phyloP scores from a whole-genome alignment of 2,888 invertebrate species.

The Ophion slaviceki region DNA sequence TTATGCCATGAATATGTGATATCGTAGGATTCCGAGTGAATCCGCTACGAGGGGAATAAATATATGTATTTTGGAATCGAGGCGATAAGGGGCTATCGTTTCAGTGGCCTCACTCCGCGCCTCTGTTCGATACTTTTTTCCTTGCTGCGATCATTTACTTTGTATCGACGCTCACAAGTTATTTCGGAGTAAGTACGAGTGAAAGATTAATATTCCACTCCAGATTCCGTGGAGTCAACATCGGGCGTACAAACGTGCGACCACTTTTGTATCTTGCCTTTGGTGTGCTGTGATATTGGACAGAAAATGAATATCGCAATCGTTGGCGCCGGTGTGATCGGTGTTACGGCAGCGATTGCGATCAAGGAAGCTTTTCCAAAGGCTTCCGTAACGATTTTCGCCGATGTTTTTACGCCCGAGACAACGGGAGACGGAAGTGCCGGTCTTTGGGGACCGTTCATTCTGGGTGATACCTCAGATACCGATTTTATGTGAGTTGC shows the following conservation, averaged over 20 bases:
- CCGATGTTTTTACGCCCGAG: conserved; percentile 88
- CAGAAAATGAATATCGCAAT: conserved; percentile 85
- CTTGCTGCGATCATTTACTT: not conserved
- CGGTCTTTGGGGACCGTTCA: conserved; percentile 90
- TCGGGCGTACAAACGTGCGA: not conserved
- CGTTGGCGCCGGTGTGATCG: conserved; percentile 91
- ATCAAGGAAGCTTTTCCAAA: conserved; percentile 86
- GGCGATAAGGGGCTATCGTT: conserved; percentile 11
- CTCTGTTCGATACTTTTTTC: not conserved
- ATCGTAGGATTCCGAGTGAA: conserved; percentile 63
- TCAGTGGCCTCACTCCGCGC: not conserved
- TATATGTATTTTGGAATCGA: not conserved
- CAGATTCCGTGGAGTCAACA: not conserved
- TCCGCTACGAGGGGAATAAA: not conserved
- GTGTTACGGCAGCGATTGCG: conserved; percentile 88
- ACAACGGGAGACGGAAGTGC: conserved; percentile 92
- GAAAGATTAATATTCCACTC: not conserved
- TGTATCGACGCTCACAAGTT: not conserved
- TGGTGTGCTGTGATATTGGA: not conserved
- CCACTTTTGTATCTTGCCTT: not conserved
- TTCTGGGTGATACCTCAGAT: conserved; percentile 86
- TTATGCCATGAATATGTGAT: conserved; percentile 79
- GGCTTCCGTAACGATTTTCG: conserved; percentile 86
- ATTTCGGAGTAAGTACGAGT: not conserved
- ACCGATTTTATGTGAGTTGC: conserved; percentile 84